These are phyloP conservation scores for Lasioglossum zephyrum DNA, from an alignment of 2,888 invertebrate species.

Conservation along the genomic window DNA sequence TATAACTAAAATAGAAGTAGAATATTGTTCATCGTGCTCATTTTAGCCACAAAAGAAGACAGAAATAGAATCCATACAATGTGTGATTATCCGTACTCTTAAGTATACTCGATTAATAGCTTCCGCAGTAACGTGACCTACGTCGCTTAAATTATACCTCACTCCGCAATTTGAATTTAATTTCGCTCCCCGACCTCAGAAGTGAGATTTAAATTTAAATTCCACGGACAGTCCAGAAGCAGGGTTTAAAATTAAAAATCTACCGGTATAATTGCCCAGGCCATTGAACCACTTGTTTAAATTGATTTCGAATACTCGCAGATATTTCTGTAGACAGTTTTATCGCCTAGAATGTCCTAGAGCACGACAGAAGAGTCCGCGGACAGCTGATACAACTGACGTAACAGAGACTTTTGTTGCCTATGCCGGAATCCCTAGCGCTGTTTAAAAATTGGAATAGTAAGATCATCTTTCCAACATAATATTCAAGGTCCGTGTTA, in stretches of 20 bases:
- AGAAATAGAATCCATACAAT: neutral
- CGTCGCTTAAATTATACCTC: neutral
- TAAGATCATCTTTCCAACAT: neutral
- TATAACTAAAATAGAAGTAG: neutral
- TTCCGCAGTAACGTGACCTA: neutral
- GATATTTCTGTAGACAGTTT: neutral
- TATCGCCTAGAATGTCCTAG: neutral
- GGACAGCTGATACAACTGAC: neutral
- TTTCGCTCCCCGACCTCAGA: neutral
- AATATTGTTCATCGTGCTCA: neutral
- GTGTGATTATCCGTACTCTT: neutral
- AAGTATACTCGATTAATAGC: conserved; percentile 2
- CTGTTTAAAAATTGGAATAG: neutral
- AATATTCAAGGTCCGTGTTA: neutral
- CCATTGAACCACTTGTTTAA: neutral
- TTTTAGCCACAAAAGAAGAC: neutral
- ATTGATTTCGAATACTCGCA: neutral
- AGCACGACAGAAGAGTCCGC: neutral
- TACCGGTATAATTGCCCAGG: neutral
- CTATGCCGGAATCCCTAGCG: neutral
- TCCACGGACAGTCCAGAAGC: neutral
- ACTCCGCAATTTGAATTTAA: conserved; percentile 7
- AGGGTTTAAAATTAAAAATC: neutral
- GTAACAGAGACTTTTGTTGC: neutral
- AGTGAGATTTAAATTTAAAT: conserved; percentile 14